Evolutionary conservation across 1,140 invertebrate genomes (phyloP).

Genomic region (Mamestra configurata): DNA sequence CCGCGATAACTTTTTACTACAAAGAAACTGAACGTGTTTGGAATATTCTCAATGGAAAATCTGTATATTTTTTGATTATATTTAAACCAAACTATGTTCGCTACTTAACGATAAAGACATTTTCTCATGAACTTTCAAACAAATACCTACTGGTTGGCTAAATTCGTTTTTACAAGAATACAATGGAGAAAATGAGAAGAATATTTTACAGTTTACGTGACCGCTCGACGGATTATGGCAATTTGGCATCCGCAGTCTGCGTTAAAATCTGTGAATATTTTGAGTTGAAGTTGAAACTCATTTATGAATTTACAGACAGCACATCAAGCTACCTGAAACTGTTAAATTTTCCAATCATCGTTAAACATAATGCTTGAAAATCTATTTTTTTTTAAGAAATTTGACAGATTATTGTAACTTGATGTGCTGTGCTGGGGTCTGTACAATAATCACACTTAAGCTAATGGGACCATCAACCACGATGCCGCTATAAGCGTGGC

Average conservation of each 20-base stretch:
- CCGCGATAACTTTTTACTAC: neutral
- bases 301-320: too few species aligned
- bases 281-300: too few species aligned
- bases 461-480: too few species aligned
- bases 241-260: neutral
- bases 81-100: neutral
- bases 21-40: constrained; percentile 11
- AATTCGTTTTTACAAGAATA: neutral
- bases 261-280: neutral
- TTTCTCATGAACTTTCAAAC: neutral
- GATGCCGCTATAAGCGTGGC: too few species aligned
- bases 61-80: neutral
- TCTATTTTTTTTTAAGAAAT: too few species aligned
- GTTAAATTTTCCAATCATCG: too few species aligned
- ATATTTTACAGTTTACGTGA: neutral
- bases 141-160: neutral
- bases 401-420: too few species aligned
- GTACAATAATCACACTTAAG: too few species aligned
- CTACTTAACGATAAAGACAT: neutral
- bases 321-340: too few species aligned
- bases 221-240: neutral
- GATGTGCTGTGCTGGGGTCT: too few species aligned
- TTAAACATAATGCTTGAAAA: too few species aligned
- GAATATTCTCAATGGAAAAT: constrained; percentile 6
- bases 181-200: neutral